Conservation (phyloP, 2,888 invertebrate genomes). For the Barypeithes pellucidus region DNA sequence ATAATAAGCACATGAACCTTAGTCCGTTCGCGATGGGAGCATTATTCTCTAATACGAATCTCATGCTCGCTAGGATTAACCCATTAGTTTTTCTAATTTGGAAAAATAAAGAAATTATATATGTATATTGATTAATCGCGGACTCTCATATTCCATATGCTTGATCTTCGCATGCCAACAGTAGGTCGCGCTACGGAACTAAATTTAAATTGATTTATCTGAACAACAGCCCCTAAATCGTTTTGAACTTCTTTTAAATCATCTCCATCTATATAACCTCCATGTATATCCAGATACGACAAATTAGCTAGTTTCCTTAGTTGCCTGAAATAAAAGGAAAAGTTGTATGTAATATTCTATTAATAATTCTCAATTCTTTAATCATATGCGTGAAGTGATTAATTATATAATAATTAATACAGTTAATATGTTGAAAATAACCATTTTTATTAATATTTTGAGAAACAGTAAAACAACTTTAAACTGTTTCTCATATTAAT, state of each 20-base stretch:
- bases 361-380: too few relatives aligned
- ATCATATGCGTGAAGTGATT: too few relatives aligned
- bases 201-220: constrained; percentile 83
- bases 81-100: neutral
- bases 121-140: constrained; percentile 75
- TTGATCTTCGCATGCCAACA: constrained; percentile 88
- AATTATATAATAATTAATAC: too few relatives aligned
- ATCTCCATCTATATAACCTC: constrained; percentile 80
- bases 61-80: too few relatives aligned
- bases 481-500: too few relatives aligned
- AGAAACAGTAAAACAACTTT: too few relatives aligned
- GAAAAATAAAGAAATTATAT: neutral
- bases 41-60: too few relatives aligned
- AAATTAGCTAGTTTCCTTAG: constrained; percentile 78
- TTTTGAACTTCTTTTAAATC: constrained; percentile 74
- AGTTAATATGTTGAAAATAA: too few relatives aligned
- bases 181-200: constrained; percentile 93
- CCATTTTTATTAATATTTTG: too few relatives aligned
- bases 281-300: constrained; percentile 87
- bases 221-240: constrained; percentile 74
- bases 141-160: constrained; percentile 91
- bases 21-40: too few relatives aligned
- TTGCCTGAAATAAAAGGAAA: constrained; percentile 54
- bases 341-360: too few relatives aligned
- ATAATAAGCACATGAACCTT: too few relatives aligned